Base-by-base conservation (phyloP, 2,888 invertebrate genomes). In the Drosophila ochracea region DNA sequence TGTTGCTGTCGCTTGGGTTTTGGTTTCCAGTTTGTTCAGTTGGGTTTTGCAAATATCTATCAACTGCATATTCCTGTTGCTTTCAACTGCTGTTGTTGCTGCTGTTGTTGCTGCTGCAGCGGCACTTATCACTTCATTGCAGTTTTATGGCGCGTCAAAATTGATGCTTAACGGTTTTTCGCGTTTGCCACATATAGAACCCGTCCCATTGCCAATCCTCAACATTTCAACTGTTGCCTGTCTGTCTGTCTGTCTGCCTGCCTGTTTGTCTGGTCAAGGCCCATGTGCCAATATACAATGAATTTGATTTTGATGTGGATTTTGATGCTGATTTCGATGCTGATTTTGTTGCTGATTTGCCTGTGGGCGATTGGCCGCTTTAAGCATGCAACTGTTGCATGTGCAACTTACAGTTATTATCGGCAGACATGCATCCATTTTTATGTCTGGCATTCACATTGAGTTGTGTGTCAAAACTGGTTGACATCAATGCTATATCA, bases 51-150 rank as follows among this genome's bases (percentile, higher is more conserved):
- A 65, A 76, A 74, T 79, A 75, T 82, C 77, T 80, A 82, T 82
- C 80, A 81, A 81, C 78, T 78, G 72, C 82, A 76, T 63, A 73
- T 78, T 87, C 76, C 80, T 80, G 84, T 82, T 78, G 80, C 80
- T 80, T 60, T 72, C 55, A 63, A 59, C 68, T 60, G 55, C 43
- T 47, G 63, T 39, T 73, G 53, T 41, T 39, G 39, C 0, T 37
- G 50, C 30, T 47, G 70, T 30, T 37, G 30, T 30, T 30, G 30
- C 68, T 65, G 50, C 62, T 55, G 66, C 52, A 70, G 78, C 79
- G 78, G 80, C 89, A 89, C 89, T 89, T 90, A 90, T 90, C 89
- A 90, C 89, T 90, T 90, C 89, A 90, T 90, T 90, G 89, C 89
- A 90, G 84, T 89, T 89, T 87, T 89, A 89, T 89, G 88, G 86